Evolutionary conservation across 2,888 invertebrate genomes (phyloP).

Genomic region (Pseudeuparius sepicola): DNA sequence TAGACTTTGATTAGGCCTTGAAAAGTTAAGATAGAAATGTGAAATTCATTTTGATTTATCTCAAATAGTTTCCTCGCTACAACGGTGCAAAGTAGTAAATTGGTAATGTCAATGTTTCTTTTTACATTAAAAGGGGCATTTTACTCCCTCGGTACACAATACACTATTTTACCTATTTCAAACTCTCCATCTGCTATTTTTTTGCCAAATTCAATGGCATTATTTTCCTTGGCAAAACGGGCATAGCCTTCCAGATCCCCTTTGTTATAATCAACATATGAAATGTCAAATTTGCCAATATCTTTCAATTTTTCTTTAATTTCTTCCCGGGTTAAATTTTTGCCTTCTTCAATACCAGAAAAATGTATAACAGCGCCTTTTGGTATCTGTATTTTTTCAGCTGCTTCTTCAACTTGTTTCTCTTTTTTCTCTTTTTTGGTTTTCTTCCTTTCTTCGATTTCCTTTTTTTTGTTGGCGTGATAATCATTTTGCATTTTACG

Average conservation of each 20-base stretch:
- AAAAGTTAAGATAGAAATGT: no score
- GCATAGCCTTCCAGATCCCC: conserved; percentile 67
- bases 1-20: no score
- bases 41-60: no score
- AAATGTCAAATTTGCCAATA: conserved; percentile 39
- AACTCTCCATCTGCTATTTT: conserved; percentile 49
- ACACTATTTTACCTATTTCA: conserved; percentile 26
- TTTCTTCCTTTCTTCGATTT: conserved; percentile 45
- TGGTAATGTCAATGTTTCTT: no score
- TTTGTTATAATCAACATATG: conserved; percentile 66
- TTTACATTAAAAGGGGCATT: no score
- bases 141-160: no score
- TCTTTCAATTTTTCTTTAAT: conserved; percentile 36
- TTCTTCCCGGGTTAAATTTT: conserved; percentile 51
- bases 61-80: no score
- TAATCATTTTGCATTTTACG: conserved; percentile 64
- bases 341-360: conserved; percentile 47
- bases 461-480: conserved; percentile 54
- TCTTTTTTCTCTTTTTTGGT: conserved; percentile 47
- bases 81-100: no score
- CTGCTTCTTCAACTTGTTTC: conserved; percentile 35
- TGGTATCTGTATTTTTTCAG: conserved; percentile 45
- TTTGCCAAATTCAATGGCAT: conserved; percentile 53
- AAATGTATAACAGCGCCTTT: conserved; percentile 68
- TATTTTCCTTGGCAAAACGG: conserved; percentile 58